Conservation (phyloP, 2,113 vertebrate genomes). For the Malurus melanocephalus region DNA sequence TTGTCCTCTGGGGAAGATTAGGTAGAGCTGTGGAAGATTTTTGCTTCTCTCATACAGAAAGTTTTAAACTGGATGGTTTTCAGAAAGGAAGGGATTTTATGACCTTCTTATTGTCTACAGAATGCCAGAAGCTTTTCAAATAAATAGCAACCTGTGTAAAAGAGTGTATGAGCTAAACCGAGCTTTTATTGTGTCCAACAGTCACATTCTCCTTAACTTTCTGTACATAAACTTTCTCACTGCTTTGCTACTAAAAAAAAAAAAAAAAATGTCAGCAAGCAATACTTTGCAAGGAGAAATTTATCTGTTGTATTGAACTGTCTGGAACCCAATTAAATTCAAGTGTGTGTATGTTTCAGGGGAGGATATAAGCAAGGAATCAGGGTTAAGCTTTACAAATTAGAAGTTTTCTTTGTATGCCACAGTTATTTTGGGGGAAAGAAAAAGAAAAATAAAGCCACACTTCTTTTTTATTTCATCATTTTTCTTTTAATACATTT, state of each 20-base stretch:
- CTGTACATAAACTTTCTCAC: slow-evolving; percentile 37
- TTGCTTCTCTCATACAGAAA: not conserved
- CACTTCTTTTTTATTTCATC: not conserved
- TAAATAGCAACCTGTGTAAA: slow-evolving; percentile 66
- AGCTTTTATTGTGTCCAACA: slow-evolving; percentile 61
- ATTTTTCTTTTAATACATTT: not conserved
- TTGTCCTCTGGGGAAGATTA: slow-evolving; percentile 20
- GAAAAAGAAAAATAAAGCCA: not conserved
- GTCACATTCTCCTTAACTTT: not conserved
- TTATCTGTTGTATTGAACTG: slow-evolving; percentile 37
- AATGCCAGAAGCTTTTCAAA: slow-evolving; percentile 70
- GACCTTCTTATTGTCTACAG: slow-evolving; percentile 64
- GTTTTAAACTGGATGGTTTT: slow-evolving; percentile 48
- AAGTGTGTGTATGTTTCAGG: not conserved
- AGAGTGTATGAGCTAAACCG: slow-evolving; percentile 59
- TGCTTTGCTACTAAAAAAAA: not conserved
- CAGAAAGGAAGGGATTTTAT: slow-evolving; percentile 61
- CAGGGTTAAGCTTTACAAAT: not conserved
- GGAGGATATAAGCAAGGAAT: not conserved
- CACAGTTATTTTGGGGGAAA: not conserved
- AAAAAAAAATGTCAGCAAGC: not conserved
- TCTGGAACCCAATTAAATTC: slow-evolving; percentile 21
- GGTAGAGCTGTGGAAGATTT: not conserved
- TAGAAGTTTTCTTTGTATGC: not conserved
- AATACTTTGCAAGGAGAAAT: slow-evolving; percentile 28